Evolutionary conservation across 30 jellyfish, hydroid and myxozoan species (phyloP), one percentile per base, ranked within the genome.

Genomic region (Aurelia sp.): DNA sequence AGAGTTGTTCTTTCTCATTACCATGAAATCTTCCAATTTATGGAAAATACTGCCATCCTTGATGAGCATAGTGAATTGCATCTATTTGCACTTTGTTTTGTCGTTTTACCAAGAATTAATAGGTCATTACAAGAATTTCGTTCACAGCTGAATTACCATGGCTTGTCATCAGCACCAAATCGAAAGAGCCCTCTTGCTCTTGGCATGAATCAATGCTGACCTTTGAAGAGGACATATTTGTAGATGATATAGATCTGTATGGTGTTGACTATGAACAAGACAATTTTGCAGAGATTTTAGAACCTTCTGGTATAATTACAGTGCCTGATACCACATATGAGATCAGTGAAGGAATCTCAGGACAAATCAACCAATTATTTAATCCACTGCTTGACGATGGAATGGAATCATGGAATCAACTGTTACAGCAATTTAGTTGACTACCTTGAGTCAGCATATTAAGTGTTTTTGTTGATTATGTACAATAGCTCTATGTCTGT

Each of bases 171-270:
- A 8, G 77, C 55, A 66, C 77, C 55, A 66, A 66, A 27, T 4
- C 77, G 50, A 66, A 66, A 66, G 77, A 30, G 77, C 16, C 77
- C 77, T 66, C 77, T 66, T 66, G 77, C 77, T 66, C 77, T 66
- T 66, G 77, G 77, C 77, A 66, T 19, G 50, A 66, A 66, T 66
- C 77, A 66, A 66, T 66, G 77, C 77, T 66, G 77, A 66, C 77
- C 41, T 5, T 66, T 66, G 77, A 66, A 66, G 77, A 66, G 77
- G 77, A 66, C 41, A 66, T 66, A 66, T 66, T 66, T 66, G 77
- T 66, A 27, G 50, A 66, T 66, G 48, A 66, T 66, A 18, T 66
- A 66, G 41, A 66, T 66, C 50, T 5, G 77, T 66, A 66, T 66
- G 41, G 77, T 66, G 77, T 66, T 66, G 77, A 66, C 77, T 66